Evolutionary conservation across 2,113 vertebrate genomes (phyloP), one percentile per base, ranked within the genome.

Genomic region (Oryzias curvinotus): DNA sequence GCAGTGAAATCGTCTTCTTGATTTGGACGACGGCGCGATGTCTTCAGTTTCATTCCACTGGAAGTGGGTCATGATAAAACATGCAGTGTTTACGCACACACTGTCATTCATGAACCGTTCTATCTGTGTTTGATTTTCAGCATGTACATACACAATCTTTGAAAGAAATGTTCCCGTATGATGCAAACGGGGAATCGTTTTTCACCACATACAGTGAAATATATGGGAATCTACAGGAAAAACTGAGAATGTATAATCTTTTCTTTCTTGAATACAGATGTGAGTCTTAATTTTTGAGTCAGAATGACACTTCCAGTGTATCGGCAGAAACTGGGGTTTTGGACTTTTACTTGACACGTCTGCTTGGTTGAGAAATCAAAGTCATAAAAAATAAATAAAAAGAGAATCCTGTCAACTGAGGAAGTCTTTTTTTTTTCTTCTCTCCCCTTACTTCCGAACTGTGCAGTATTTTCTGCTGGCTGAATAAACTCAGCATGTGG

Each of bases 1-100:
- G 80, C 74, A 68, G 65, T 71, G 73, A 89, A 83, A 88, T 85
- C 83, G 80, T 80, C 44, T 5, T 58, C 75, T 67, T 73, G 69
- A 77, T 80, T 76, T 66, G 53, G 62, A 62, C 52, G 65, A 81
- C 70, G 75, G 57, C 14, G 36, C n/a, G 16, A 28, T 26, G 59
- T 42, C 71, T 72, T 75, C 66, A 73, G 72, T 69, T 85, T 66
- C 61, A 46, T 73, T 72, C 48, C 53, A 78, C 60, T 76, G 75
- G 30, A 63, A 57, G 70, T 71, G 68, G 68, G 68, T 82, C 65
- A 75, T 62, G 65, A 83, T 65, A 50, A 81, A 65, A 44, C 57
- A 65, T 73, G 42, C 58, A 66, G 68, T 48, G 30, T 26, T 28
- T 66, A 49, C 50, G 54, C 55, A 85, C 62, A 71, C 15, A 49